These are phyloP conservation scores for Lepeophtheirus nordmannii DNA, from an alignment of 2,888 invertebrate species.

Conservation along the genomic window DNA sequence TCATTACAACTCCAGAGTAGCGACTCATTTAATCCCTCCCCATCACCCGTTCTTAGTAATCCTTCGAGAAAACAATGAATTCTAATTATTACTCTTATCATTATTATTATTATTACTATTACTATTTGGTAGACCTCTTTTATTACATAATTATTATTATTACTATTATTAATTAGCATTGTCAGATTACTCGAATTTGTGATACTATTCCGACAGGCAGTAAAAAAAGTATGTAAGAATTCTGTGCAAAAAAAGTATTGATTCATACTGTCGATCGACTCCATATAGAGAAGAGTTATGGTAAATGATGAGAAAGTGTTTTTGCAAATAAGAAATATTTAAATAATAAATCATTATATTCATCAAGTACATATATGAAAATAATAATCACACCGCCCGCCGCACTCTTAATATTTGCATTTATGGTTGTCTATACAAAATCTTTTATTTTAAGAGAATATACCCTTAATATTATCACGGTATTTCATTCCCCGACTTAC, in stretches of 20 bases:
- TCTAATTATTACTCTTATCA: too few relatives aligned
- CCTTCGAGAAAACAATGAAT: too few relatives aligned
- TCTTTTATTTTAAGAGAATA: too few relatives aligned
- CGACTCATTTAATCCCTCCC: neutral
- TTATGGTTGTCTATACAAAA: too few relatives aligned
- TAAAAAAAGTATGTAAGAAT: neutral
- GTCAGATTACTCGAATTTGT: conserved; percentile 8
- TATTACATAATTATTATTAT: neutral
- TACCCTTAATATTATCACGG: neutral
- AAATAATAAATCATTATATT: neutral
- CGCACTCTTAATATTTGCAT: too few relatives aligned
- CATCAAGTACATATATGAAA: neutral
- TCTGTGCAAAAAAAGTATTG: conserved; percentile 8
- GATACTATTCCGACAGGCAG: conserved; percentile 9
- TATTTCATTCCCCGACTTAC: neutral
- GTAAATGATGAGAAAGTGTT: neutral
- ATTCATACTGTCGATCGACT: conserved; percentile 5
- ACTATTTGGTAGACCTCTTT: neutral
- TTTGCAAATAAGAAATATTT: neutral
- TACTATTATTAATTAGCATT: conserved; percentile 5
- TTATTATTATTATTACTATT: neutral
- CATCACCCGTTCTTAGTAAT: neutral
- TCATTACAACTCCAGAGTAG: too few relatives aligned
- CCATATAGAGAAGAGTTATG: conserved; percentile 2
- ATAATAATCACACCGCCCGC: neutral